Conservation (phyloP, 1,140 invertebrate species). For the Drosophila rhopaloa region DNA sequence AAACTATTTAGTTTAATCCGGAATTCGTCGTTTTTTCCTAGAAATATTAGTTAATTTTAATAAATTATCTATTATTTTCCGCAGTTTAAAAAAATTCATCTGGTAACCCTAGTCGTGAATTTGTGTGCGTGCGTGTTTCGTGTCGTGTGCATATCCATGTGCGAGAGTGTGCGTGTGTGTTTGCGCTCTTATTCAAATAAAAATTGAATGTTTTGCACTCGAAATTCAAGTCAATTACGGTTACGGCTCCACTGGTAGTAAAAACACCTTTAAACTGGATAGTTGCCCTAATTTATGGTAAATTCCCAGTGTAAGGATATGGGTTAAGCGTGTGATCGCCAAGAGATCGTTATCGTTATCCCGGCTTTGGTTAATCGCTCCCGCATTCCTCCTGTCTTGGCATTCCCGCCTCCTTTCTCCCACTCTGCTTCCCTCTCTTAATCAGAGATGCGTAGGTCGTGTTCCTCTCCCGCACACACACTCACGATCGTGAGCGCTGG, state of each 20-base stretch:
- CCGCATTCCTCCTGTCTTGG: conserved; percentile 8
- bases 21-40: not conserved
- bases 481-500: conserved; percentile 17
- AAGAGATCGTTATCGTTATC: conserved; percentile 21
- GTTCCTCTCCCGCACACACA: conserved; percentile 4
- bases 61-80: not conserved
- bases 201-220: conserved; percentile 75
- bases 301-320: not conserved
- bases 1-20: not conserved
- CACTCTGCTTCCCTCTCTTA: not conserved
- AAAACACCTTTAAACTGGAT: conserved; percentile 5
- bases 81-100: not conserved
- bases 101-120: conserved; percentile 52
- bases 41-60: not conserved
- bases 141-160: conserved; percentile 16
- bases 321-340: not conserved
- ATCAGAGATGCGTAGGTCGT: conserved; percentile 26
- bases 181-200: conserved; percentile 73
- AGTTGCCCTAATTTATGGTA: not conserved
- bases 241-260: conserved; percentile 35
- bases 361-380: conserved; percentile 17
- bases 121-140: conserved; percentile 7
- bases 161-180: conserved; percentile 29
- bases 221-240: conserved; percentile 49
- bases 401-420: not conserved